phyloP scores from a whole-genome alignment of 2,797 vertebrate species.

The Triplophysa bombifrons region DNA sequence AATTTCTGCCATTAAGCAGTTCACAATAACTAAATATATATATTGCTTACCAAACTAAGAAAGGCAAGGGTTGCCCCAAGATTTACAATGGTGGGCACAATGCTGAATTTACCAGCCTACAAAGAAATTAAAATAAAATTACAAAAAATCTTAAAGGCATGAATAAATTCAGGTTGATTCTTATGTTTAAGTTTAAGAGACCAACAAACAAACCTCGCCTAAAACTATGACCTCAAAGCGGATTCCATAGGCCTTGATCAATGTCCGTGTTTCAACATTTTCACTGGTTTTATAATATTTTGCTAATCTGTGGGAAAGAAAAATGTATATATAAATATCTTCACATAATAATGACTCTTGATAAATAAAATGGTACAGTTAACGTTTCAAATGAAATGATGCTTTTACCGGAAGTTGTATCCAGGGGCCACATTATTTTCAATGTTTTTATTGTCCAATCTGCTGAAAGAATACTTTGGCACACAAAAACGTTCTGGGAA shows the following conservation, averaged over 20 bases:
- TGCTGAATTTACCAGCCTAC: constrained; percentile 82
- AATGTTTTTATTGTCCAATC: constrained; percentile 76
- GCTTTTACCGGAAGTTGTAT: constrained; percentile 81
- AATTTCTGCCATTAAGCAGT: neutral
- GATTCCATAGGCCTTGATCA: constrained; percentile 78
- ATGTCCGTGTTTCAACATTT: constrained; percentile 69
- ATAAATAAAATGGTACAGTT: neutral
- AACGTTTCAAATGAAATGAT: neutral
- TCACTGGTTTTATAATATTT: constrained; percentile 74
- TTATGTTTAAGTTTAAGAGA: neutral
- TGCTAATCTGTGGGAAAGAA: constrained; percentile 73
- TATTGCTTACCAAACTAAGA: constrained; percentile 77
- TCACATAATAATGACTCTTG: neutral
- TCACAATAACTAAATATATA: neutral
- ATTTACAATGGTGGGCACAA: constrained; percentile 84
- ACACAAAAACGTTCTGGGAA: constrained; percentile 68
- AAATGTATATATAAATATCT: neutral
- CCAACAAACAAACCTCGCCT: constrained; percentile 56
- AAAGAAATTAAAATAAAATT: constrained; percentile 8
- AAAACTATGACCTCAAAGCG: constrained; percentile 83
- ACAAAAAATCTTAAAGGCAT: neutral
- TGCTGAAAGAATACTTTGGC: constrained; percentile 80
- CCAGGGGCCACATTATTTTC: constrained; percentile 78
- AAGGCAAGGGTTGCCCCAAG: constrained; percentile 79
- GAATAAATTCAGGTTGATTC: neutral